Evolutionary conservation across 2,797 vertebrate genomes (phyloP), one percentile per base, ranked within the genome.

Genomic region (Sarcoramphus papa): DNA sequence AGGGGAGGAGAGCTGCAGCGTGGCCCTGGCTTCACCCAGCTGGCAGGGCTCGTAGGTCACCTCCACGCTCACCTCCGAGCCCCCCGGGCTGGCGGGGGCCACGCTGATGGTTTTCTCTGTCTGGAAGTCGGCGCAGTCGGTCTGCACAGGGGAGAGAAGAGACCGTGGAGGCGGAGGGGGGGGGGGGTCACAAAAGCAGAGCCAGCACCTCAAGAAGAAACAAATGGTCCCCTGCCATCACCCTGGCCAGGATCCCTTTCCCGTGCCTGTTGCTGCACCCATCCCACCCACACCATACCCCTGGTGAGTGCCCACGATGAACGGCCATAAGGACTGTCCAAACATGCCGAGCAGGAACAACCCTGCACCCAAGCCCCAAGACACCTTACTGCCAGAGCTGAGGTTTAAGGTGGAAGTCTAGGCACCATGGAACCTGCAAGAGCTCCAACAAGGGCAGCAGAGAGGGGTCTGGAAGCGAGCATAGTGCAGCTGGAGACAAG

Each of bases 1-100:
- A 0, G 77, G 53, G 1, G 99, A 99, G 7, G 96, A 98, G 64
- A 99, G 84, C 24, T 35, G 97, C 53, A 99, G 98, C 5, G 84
- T 91, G 50, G 98, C 98, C 75, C 92, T 98, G 68, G 98, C 97
- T 80, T 99, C 98, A 0, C 99, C 99, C 92, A 99, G 97, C 87
- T 98, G 98, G 90, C 98, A 98, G 86, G 99, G 99, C 94, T 99
- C 98, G 2, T 99, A 99, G 80, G 95, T 97, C 60, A 99, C 98
- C n/a, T 98, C 98, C 95, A 99, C 57, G 1, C 91, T 97, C 93
- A 98, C 90, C 64, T 99, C 98, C 0, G 98, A 98, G 53, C 99
- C 99, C 1, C 94, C 97, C 31, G 97, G 98, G 48, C 94, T 92
- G 6, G 98, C 98, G 0, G 98, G 94, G 5, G 98, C 72, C 1